Conservation (phyloP, 2,113 vertebrate genomes). For the Notarius lentiginosus region DNA sequence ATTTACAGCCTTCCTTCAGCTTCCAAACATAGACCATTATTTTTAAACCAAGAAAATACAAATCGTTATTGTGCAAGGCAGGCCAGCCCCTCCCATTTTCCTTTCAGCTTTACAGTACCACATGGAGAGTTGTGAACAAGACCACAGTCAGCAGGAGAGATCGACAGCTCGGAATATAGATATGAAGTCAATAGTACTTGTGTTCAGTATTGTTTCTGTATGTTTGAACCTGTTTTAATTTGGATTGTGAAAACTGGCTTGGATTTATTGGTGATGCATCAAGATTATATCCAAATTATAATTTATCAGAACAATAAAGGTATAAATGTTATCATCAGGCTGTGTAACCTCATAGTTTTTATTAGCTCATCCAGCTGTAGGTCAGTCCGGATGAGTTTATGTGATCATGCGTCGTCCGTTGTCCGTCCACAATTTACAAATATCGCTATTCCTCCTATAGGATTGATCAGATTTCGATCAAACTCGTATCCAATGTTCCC, state of each 20-base stretch:
- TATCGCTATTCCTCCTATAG: too few relatives aligned
- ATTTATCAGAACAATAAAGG: not conserved
- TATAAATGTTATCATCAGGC: not conserved
- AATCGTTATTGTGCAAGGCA: not conserved
- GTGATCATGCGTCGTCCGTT: too few relatives aligned
- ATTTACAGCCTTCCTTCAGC: conserved; percentile 9
- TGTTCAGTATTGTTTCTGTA: not conserved
- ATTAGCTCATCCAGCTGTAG: too few relatives aligned
- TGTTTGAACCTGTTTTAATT: not conserved
- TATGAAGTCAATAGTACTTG: not conserved
- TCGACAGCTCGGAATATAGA: not conserved
- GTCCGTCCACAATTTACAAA: too few relatives aligned
- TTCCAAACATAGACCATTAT: conserved; percentile 33
- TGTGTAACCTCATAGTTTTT: not conserved
- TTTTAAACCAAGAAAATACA: not conserved
- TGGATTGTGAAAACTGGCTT: too few relatives aligned
- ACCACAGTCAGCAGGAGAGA: not conserved
- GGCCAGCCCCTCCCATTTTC: not conserved
- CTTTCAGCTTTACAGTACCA: not conserved
- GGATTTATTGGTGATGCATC: not conserved
- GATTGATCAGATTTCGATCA: too few relatives aligned
- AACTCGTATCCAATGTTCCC: too few relatives aligned
- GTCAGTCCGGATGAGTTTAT: too few relatives aligned
- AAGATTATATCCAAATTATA: not conserved
- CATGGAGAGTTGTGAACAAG: not conserved